Conservation (phyloP, 2,888 invertebrate species). For the Congeria kusceri region DNA sequence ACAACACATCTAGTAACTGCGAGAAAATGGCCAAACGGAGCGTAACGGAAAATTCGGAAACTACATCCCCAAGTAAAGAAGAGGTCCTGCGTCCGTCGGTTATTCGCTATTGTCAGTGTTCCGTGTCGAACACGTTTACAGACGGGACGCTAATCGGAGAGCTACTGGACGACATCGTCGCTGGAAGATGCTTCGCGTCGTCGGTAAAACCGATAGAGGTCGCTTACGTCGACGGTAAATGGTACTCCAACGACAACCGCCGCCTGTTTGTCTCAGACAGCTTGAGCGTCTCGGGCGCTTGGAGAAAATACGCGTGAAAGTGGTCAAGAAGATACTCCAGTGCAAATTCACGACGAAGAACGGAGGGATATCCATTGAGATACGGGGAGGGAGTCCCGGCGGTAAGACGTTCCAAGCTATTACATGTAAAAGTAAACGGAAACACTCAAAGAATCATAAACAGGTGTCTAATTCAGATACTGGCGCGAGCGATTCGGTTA, state of each 20-base stretch:
- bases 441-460: too few species aligned
- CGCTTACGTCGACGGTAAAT: slow-evolving; percentile 8
- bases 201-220: slow-evolving; percentile 41
- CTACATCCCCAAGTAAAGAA: background rate
- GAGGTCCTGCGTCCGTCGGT: slow-evolving; percentile 47
- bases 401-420: slow-evolving; percentile 2
- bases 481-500: too few species aligned
- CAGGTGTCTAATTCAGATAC: too few species aligned
- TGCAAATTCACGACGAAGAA: slow-evolving; percentile 43
- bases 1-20: too few species aligned
- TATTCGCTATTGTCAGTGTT: slow-evolving; percentile 48
- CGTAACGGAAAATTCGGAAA: too few species aligned
- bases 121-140: slow-evolving; percentile 40
- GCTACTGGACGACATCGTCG: slow-evolving; percentile 43
- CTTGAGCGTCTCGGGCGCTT: slow-evolving; percentile 39
- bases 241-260: slow-evolving; percentile 54
- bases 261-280: slow-evolving; percentile 56
- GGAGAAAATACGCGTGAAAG: slow-evolving; percentile 34
- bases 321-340: slow-evolving; percentile 21
- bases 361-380: slow-evolving; percentile 22
- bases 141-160: slow-evolving; percentile 41
- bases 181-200: slow-evolving; percentile 44
- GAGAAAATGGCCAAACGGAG: too few species aligned
- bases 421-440: too few species aligned
- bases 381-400: slow-evolving; percentile 26